Evolutionary conservation across 2,113 vertebrate genomes (phyloP), one percentile per base, ranked within the genome.

Genomic region (Chlorocebus sabaeus): DNA sequence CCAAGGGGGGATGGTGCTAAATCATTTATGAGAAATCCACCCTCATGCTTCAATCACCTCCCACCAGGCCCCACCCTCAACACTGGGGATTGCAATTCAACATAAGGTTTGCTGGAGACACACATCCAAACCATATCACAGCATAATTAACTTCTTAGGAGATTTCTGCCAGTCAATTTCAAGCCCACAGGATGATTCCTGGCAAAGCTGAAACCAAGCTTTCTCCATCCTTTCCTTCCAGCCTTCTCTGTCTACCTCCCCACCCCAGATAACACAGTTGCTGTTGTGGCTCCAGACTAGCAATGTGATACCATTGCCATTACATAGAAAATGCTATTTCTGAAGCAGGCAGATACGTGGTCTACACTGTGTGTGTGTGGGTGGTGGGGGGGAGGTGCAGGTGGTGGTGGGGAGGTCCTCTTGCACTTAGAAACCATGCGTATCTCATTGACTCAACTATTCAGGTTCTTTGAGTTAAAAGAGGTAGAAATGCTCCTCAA

Each of bases 301-400:
- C 4, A 13, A 73, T 16, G 9, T 25, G 9, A 3, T 12, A 14
- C 11, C 2, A 11, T 5, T 2, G 8, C 9, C 48, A 75, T 61
- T 50, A n/a, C 45, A n/a, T 82, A 76, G 22, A 76, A 38, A 35
- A 67, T 45, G 8, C 50, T 79, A 23, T 87, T 88, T 72, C 35
- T n/a, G 17, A 8, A 30, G 57, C n/a, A 55, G 17, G 16, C 16
- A 16, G 12, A 14, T 68, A 30, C 20, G 13, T 59, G 17, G 59
- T 20, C 30, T 8, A 30, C 30, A 40, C 13, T 55, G 6, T 64
- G 22, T 10, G 75, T 48, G 43, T 9, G 75, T 30, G 27, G 27
- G 61, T 32, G 4, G 27, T 6, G 5, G 48, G 0, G 48, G 48
- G 48, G 3, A 45, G 64, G 32, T 68, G 67, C 30, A 68, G 50